Evolutionary conservation across 1,140 invertebrate genomes (phyloP).

Genomic region (Choristoneura fumiferana): DNA sequence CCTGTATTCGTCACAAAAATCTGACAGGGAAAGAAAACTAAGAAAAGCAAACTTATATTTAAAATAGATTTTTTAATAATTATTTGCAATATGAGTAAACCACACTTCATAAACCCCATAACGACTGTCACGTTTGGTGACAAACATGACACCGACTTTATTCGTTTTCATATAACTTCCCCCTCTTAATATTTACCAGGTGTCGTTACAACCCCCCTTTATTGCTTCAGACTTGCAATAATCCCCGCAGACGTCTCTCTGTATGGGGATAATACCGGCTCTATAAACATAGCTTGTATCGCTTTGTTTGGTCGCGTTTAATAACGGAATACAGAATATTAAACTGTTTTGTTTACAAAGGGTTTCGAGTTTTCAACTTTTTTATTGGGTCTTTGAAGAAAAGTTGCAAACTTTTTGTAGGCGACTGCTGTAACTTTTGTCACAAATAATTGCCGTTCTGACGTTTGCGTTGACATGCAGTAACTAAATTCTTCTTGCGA

Average conservation of each 20-base stretch:
- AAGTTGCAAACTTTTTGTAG: no score
- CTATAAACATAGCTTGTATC: slow-evolving; percentile 21
- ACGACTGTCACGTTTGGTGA: slow-evolving; percentile 33
- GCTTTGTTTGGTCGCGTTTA: slow-evolving; percentile 23
- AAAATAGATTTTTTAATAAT: not conserved
- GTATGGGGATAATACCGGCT: slow-evolving; percentile 27
- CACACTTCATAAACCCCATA: slow-evolving; percentile 32
- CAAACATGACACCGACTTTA: slow-evolving; percentile 35
- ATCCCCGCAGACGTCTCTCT: slow-evolving; percentile 32
- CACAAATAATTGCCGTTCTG: no score
- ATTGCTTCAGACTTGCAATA: slow-evolving; percentile 48
- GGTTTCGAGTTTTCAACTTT: no score
- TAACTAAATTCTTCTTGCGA: no score
- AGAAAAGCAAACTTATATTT: not conserved
- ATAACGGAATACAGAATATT: not conserved
- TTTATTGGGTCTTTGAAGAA: no score
- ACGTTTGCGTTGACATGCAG: no score
- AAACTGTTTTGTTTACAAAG: not conserved
- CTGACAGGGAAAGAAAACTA: no score
- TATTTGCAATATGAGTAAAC: not conserved
- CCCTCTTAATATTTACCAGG: slow-evolving; percentile 66
- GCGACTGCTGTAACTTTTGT: no score
- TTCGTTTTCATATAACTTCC: slow-evolving; percentile 28
- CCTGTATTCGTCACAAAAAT: no score
- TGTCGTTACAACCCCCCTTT: slow-evolving; percentile 53